Base-by-base conservation (phyloP, 2,113 vertebrate genomes). In the Heterochromis multidens region DNA sequence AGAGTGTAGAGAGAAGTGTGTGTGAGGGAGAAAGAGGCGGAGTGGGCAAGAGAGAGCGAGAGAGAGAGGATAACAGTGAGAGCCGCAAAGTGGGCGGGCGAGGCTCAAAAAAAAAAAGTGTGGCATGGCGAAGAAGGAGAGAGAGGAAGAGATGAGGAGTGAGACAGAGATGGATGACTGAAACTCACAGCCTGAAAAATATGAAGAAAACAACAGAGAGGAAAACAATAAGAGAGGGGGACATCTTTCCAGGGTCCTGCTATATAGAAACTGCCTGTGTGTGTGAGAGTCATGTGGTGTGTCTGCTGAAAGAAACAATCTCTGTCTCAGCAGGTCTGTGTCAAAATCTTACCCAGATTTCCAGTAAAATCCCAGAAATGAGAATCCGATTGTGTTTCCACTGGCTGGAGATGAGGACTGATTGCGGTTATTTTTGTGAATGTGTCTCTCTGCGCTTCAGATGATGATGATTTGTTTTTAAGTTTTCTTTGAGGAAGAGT, bases 101-200 rank as follows among this genome's bases (percentile, higher is more conserved):
- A 82, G 81, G 63, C 52, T 79, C 5, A 70, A 43, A 27, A 83
- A 40, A 89, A 79, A n/a, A 43, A 19, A 2, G 46, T 46, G 19
- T 54, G 16, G 31, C 21, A 35, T 3, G 31, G 21, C 6, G 2
- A 25, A 16, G n/a, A 21, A 7, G 5, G 35, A 2, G 72, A 61
- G 54, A 52, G 37, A n/a, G 10, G 6, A 5, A 3, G 29, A 3
- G 40, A 10, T 52, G 76, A 56, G 27, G 78, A 49, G 78, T 1
- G 49, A 85, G 72, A 84, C 81, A 85, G 60, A 91, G 87, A 91
- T 59, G 84, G 84, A 91, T 89, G 87, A 49, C 2, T 80, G 79
- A 59, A 77, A 59, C 82, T 80, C 43, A 70, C 60, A 10, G 63
- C 43, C 65, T 3, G 21, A 52, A 67, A 79, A 83, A 85, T 63